Evolutionary conservation across 1,140 invertebrate species (phyloP), one percentile per base, ranked within the genome.

Genomic region (Colletes latitarsis): DNA sequence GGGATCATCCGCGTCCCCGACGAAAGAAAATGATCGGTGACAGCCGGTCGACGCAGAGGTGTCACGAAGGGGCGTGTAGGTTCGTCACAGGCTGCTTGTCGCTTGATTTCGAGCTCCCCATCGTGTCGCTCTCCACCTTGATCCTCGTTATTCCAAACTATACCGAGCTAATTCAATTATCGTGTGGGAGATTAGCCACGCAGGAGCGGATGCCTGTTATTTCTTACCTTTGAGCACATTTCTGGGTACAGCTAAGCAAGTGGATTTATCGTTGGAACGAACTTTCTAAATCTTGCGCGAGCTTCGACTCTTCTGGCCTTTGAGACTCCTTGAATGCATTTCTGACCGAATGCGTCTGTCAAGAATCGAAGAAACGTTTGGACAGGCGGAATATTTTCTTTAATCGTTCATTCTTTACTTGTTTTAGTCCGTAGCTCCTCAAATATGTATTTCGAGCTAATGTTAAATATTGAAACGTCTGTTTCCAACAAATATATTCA

Each of bases 1-100:
- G 77, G 81, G 86, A 85, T 87, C 88, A 88, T 80, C 67, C 57
- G 67, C 75, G 90, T 91, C 84, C 73, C 19, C 68, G 72, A 68
- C 71, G 81, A 85, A 81, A 83, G 83, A 78, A 71, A 70, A 84
- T 82, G 84, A 87, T 86, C 84, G 84, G 85, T 83, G 86, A 85
- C 87, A 82, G 85, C 86, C 58, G 83, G 66, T 69, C 83, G 75
- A 71, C 57, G 67, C 0, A 57, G 79, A 90, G 88, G 90, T 91
- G 90, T 90, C 86, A 86, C 85, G 88, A 89, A 88, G 88, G 86
- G 91, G 91, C 91, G 91, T 90, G 82, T 63, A 87, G 81, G 82
- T 67, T 88, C 81, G 84, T 86, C 85, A 71, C 70, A 82, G 64
- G 74, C 55, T 70, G 58, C 74, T 39, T 82, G 85, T 82, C 85